Conservation (phyloP, 1,140 invertebrate genomes). For the Cotesia typhae region DNA sequence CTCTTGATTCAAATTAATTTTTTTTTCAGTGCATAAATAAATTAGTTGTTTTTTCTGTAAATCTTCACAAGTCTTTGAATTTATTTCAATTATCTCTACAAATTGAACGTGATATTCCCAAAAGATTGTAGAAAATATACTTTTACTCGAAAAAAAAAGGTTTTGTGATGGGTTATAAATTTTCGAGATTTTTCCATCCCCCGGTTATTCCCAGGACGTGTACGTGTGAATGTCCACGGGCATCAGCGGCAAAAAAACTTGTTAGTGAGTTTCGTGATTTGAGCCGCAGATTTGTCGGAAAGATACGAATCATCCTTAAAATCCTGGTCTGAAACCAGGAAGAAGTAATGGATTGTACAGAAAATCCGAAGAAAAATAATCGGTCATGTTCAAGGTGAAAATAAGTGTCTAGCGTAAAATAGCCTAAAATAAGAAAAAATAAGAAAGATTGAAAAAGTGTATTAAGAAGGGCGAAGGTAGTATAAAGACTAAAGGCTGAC, state of each 20-base stretch:
- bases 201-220: slow-evolving; percentile 25
- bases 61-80: not conserved
- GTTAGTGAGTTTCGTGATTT: slow-evolving; percentile 28
- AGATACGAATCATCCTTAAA: slow-evolving; percentile 30
- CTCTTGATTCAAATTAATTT: too few relatives aligned
- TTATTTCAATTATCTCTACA: not conserved
- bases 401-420: too few relatives aligned
- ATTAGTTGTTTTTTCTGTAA: not conserved
- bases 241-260: not conserved
- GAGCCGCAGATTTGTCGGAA: slow-evolving; percentile 30
- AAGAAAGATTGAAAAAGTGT: not conserved
- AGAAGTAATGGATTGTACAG: not conserved
- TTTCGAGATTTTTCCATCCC: slow-evolving; percentile 9
- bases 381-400: slow-evolving; percentile 20
- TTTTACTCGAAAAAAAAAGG: not conserved
- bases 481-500: slow-evolving; percentile 37
- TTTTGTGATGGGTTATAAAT: slow-evolving; percentile 26
- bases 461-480: slow-evolving; percentile 25
- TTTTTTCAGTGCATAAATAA: too few relatives aligned
- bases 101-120: slow-evolving; percentile 20
- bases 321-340: slow-evolving; percentile 1
- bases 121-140: not conserved
- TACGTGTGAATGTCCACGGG: slow-evolving; percentile 33
- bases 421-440: not conserved
- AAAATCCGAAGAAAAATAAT: slow-evolving; percentile 39